Base-by-base conservation (phyloP, 2,797 vertebrate genomes). In the Sebastes glaucus region DNA sequence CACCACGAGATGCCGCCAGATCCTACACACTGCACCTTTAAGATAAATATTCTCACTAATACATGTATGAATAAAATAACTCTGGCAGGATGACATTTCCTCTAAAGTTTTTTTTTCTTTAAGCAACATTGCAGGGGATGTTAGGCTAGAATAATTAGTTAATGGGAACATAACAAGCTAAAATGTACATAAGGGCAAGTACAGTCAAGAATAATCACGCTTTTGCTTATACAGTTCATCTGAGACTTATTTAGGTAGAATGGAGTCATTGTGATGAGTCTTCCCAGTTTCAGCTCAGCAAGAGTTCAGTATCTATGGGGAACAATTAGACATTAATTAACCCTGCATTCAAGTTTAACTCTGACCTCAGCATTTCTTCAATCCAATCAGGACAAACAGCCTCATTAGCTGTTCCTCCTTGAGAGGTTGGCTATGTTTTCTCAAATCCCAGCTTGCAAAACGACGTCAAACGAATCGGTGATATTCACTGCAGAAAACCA, bases 241-340 rank as follows among this genome's bases (percentile, higher is more conserved):
- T 20, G 38, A 57, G 62, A 38, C 33, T 59, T 70, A 18, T 68
- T 68, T 27, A 23, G 49, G 18, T 1, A 42, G 35, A 71, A 62
- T 25, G 28, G 11, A 22, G 20, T 53, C 27, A 63, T 78, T 61
- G 61, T 63, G 7, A 74, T 67, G 28, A 71, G 30, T 64, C 25
- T 22, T 71, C 18, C 18, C 32, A 18, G 22, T 35, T 73, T 57
- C 4, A 35, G 32, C 27, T 74, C 38, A 52, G 75, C 55, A 49
- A 22, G 18, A 74, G 33, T 68, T 72, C 16, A 42, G 23, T 62
- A 59, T 82, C 35, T 69, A n/a, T 38, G 8, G 56, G 49, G 65
- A 60, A 33, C 9, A 74, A 83, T 74, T 72, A 78, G 69, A 77
- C 69, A 55, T 35, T 6, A 60, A 76, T 52, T 70, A 81, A 73